A percentile compares a stretch with the other conserved stretches of the same genome.
Conservation (phyloP, 2,797 vertebrate genomes). For the Hippocampus kuda region DNA sequence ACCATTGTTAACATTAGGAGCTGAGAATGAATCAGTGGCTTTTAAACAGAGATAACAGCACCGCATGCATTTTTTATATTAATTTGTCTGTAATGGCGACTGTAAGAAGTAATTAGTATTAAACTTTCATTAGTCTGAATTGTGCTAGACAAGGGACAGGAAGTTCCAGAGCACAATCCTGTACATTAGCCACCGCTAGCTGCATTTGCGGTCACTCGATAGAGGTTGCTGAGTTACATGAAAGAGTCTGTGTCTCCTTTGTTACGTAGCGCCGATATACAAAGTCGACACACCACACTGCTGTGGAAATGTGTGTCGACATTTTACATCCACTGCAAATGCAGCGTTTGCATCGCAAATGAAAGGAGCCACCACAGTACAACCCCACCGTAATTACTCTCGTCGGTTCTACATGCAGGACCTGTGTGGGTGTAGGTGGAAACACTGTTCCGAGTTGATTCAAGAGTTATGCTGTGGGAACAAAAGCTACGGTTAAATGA, state of each 20-base stretch:
- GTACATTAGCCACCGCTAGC: background rate
- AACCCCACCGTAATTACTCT: background rate
- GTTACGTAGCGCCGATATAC: background rate
- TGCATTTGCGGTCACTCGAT: constrained; percentile 2
- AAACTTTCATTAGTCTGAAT: constrained; percentile 36
- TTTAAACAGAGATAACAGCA: constrained; percentile 27
- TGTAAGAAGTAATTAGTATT: constrained; percentile 43
- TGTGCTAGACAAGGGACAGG: constrained; percentile 13
- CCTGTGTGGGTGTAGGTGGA: constrained; percentile 18
- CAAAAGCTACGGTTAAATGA: constrained; percentile 33
- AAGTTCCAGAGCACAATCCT: constrained; percentile 1
- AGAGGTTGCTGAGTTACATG: constrained; percentile 3
- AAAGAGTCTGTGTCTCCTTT: background rate
- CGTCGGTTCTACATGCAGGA: background rate
- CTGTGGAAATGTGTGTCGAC: background rate
- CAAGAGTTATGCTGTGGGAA: constrained; percentile 30
- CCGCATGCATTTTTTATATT: constrained; percentile 38
- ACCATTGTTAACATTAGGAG: constrained; percentile 8
- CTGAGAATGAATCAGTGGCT: constrained; percentile 4
- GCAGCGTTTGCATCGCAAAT: constrained; percentile 13
- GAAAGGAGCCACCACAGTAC: background rate
- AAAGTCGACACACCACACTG: background rate
- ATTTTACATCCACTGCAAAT: background rate
- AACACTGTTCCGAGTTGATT: constrained; percentile 30
- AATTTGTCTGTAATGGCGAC: constrained; percentile 40